Conservation (phyloP, 2,888 invertebrate genomes). For the Onchidella celtica region DNA sequence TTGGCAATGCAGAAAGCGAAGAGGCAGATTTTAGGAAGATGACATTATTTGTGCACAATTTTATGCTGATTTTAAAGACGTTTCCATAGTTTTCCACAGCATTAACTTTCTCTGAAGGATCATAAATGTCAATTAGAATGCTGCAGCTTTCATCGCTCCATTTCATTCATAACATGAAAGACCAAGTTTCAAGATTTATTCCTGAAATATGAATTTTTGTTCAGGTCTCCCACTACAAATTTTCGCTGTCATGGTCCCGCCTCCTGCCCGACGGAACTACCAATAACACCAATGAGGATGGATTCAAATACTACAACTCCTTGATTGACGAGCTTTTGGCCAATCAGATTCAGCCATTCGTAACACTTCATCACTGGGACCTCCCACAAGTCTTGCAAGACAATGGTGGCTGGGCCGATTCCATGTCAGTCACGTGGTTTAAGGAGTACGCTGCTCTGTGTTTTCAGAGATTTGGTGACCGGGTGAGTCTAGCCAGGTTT, state of each 20-base stretch:
- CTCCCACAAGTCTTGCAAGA: constrained; percentile 79
- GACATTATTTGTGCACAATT: too few species aligned
- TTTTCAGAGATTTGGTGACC: constrained; percentile 76
- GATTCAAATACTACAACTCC: constrained; percentile 88
- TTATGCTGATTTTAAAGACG: too few species aligned
- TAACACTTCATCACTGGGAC: constrained; percentile 82
- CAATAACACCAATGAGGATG: constrained; percentile 83
- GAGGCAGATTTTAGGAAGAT: too few species aligned
- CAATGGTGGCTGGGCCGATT: constrained; percentile 79
- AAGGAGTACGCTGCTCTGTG: constrained; percentile 76
- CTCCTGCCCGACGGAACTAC: constrained; percentile 85
- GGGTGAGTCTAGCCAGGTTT: constrained; percentile 60
- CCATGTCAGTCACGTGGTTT: constrained; percentile 67
- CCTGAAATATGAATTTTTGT: too few species aligned
- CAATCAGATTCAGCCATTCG: constrained; percentile 83
- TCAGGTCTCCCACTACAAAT: constrained; percentile 81
- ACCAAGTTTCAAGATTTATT: too few species aligned
- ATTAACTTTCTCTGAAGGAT: too few species aligned
- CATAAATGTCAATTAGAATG: too few species aligned
- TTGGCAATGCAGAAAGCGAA: too few species aligned
- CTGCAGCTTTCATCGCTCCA: too few species aligned
- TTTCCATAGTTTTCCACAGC: too few species aligned
- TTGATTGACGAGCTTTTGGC: constrained; percentile 86
- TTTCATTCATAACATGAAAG: too few species aligned
- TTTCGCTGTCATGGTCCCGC: constrained; percentile 85